Conservation (phyloP, 2,797 vertebrate genomes). For the Lophius americanus region DNA sequence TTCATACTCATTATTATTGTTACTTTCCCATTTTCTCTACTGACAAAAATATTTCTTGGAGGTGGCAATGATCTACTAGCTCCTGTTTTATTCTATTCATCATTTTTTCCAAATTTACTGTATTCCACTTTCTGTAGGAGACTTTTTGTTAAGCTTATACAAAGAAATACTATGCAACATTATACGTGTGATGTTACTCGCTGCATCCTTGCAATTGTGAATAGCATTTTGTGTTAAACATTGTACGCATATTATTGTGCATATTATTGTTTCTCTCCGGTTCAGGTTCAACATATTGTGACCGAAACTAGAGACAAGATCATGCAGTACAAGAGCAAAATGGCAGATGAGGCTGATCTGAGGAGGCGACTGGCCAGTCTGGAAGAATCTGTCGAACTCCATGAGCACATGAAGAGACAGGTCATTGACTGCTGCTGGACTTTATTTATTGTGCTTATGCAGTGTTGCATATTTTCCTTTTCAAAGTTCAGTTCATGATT, state of each 20-base stretch:
- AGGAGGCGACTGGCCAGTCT: conserved; percentile 91
- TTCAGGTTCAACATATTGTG: conserved; percentile 90
- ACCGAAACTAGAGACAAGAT: conserved; percentile 97
- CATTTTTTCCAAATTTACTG: no score
- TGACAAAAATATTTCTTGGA: no score
- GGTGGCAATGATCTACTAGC: no score
- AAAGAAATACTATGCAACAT: no score
- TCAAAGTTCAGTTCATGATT: no score
- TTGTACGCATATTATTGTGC: background rate
- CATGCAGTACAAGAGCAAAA: conserved; percentile 93
- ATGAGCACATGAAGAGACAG: conserved; percentile 94
- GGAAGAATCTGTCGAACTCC: conserved; percentile 94
- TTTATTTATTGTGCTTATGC: background rate
- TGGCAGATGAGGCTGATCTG: conserved; percentile 93
- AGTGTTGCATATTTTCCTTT: no score
- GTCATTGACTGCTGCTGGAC: conserved; percentile 40
- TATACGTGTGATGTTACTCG: no score
- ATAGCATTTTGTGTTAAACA: background rate
- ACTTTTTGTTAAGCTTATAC: no score
- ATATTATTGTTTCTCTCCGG: background rate
- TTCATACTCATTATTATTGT: no score
- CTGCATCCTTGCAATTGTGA: background rate
- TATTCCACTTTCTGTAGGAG: no score
- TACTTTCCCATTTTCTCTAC: no score
- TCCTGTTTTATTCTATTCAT: no score